phyloP scores from a whole-genome alignment of 1,140 invertebrate genomes.

The Lepidostoma basale region DNA sequence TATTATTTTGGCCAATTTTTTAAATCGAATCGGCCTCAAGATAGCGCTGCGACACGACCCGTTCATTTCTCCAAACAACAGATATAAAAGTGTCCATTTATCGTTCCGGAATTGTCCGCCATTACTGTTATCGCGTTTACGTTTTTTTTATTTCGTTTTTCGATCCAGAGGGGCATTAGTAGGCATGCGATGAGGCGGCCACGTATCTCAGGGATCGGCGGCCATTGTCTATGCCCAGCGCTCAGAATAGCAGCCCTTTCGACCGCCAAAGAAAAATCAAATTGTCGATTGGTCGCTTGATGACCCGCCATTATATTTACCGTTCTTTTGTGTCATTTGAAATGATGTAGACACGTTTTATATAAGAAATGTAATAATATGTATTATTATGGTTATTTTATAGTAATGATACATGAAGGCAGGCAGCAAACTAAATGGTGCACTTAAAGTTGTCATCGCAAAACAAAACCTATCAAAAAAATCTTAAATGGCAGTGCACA shows the following conservation, averaged over 20 bases:
- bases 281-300: slow-evolving; percentile 18
- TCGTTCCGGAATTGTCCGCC: slow-evolving; percentile 17
- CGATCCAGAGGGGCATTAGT: slow-evolving; percentile 8
- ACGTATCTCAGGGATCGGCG: not conserved
- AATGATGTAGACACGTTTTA: too few relatives aligned
- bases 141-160: slow-evolving; percentile 19
- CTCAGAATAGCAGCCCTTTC: not conserved
- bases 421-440: too few relatives aligned
- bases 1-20: too few relatives aligned
- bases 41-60: not conserved
- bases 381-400: too few relatives aligned
- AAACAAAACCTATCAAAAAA: too few relatives aligned
- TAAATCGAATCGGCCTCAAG: too few relatives aligned
- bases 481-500: too few relatives aligned
- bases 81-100: slow-evolving; percentile 14
- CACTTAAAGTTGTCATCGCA: too few relatives aligned
- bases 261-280: not conserved
- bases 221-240: not conserved
- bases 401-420: too few relatives aligned
- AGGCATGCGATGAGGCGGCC: slow-evolving; percentile 1
- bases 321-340: too few relatives aligned
- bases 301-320: too few relatives aligned
- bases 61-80: slow-evolving; percentile 11
- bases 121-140: slow-evolving; percentile 8
- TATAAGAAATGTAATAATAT: too few relatives aligned